These are phyloP conservation scores for Euzophera pinguis DNA, from an alignment of 2,888 invertebrate genomes.

Conservation along the genomic window DNA sequence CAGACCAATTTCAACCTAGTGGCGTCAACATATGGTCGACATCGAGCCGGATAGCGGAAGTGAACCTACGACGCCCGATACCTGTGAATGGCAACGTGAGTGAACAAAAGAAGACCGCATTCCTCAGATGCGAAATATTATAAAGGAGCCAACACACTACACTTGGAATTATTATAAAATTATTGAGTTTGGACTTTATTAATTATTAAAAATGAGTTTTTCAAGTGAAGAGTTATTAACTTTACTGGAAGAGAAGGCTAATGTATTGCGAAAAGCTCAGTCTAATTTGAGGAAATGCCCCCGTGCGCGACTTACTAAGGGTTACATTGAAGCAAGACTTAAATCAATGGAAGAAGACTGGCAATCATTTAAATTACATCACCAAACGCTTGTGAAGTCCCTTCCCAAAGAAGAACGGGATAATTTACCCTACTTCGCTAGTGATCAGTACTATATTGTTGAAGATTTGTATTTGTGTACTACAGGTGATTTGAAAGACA, in stretches of 20 bases:
- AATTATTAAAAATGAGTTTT: not conserved
- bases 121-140: not conserved
- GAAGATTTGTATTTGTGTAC: constrained; percentile 22
- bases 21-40: not conserved
- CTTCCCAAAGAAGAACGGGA: constrained; percentile 14
- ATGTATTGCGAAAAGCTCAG: constrained; percentile 20
- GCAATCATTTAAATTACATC: constrained; percentile 18
- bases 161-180: not conserved
- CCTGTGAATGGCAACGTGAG: not conserved
- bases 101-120: not conserved
- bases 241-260: constrained; percentile 20
- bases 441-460: constrained; percentile 14
- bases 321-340: constrained; percentile 23
- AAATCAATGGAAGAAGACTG: constrained; percentile 25
- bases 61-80: not conserved
- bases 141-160: not conserved
- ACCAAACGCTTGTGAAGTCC: constrained; percentile 14
- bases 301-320: constrained; percentile 21
- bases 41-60: not conserved
- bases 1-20: no score
- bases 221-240: not conserved
- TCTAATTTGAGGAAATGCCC: constrained; percentile 24
- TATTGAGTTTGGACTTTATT: not conserved
- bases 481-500: constrained; percentile 13
- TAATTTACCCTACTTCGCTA: constrained; percentile 2